Base-by-base conservation (phyloP, 2,113 vertebrate species). In the Nothobranchius kuhntae region DNA sequence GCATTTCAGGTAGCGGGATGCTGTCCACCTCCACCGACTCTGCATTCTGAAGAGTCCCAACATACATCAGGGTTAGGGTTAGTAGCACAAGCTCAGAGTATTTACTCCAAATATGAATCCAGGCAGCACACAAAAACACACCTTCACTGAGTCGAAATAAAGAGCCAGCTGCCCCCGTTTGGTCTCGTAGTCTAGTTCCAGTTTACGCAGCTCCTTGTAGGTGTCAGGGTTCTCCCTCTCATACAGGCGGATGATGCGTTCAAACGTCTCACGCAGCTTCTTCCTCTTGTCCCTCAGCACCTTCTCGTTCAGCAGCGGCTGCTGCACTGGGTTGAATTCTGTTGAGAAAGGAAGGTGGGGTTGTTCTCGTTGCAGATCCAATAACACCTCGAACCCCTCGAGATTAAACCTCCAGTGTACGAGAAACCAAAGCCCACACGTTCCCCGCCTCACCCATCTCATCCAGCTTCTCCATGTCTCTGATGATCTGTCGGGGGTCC, bases 381-480 rank as follows among this genome's bases (percentile, higher is more conserved):
- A 21, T 21, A 21, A 21, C 21, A 21, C 21, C 21, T 1, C 21
- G 21, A 21, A 21, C 21, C 30, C 30, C 30, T 30, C 4, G 30
- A 30, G 30, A 3, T 30, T 3, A 3, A 30, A 2, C 30, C 6
- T 4, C 2, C 6, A 50, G 47, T 14, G 4, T 47, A 47, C 3
- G 6, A 50, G 47, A 13, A 10, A 12, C 15, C 4, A 8, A 15
- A 7, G 8, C n/a, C 0, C n/a, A 36, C 17, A 24, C 10, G 24
- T 15, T 2, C 13, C 56, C 92, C 93, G 21, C 21, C 21, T 21
- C 77, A 98, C 97, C 98, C 96, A 99, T 99, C 82, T 99, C 97
- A 92, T 99, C 98, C 78, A 99, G 86, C 86, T 99, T 99, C 89
- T 99, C 98, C 98, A 99, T 99, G 87, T 99, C 98, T 71, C 93